Evolutionary conservation across 2,113 vertebrate species (phyloP), one percentile per base, ranked within the genome.

Genomic region (Tonatia bakeri): DNA sequence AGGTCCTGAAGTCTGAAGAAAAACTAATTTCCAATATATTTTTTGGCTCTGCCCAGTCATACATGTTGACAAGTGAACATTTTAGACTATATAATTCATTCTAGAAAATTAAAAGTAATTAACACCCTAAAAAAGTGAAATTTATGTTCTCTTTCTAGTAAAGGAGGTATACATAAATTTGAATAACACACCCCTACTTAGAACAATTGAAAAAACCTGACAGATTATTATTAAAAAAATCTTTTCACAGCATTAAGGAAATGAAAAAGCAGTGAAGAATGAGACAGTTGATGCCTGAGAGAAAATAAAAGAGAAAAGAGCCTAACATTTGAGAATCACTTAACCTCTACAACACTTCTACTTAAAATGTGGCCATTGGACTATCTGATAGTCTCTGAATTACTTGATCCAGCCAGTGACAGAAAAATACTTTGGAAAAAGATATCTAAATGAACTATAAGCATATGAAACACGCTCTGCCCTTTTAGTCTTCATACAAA

Each of bases 41-140:
- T 80, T 67, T 72, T 14, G 75, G 33, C 0, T 9, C 13, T 82
- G 52, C 0, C 38, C 77, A 83, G 7, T 45, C 31, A 90, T 38
- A 0, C 5, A 77, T 73, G 15, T 36, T 91, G 28, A 36, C 5
- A 24, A 94, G 11, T 94, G 15, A 80, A 96, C 70, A 45, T 69
- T 91, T 93, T 76, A 89, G 75, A 15, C 40, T 19, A 54, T 2
- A 83, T 73, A 69, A 96, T 75, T 94, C 5, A 72, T 76, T 93
- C 13, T 45, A 95, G 43, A 91, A 75, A 80, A 94, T 56, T 7
- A 87, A 95, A 88, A 94, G 56, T 75, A 64, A 7, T 54, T 79
- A 13, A 26, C 8, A 43, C 6, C 75, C 13, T 83, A 61, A 2
- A 92, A 91, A 92, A 43, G 14, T 90, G 61, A 73, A 87, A 50